phyloP scores from a whole-genome alignment of 2,888 invertebrate species.

The Griposia aprilina region DNA sequence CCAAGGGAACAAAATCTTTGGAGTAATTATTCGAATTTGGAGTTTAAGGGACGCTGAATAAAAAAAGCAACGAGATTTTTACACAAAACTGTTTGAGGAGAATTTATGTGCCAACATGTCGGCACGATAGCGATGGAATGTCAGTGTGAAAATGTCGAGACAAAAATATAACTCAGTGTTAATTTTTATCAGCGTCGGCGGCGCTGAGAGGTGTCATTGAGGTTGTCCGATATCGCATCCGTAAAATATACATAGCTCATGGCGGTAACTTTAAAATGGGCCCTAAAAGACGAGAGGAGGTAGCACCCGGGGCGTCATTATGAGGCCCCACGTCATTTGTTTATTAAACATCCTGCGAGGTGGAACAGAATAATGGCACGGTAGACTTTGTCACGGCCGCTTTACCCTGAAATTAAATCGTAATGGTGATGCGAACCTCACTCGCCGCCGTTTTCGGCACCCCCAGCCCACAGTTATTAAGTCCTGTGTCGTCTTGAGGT shows the following conservation, averaged over 20 bases:
- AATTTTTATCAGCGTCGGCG: conserved; percentile 62
- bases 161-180: conserved; percentile 56
- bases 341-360: conserved; percentile 89
- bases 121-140: conserved; percentile 41
- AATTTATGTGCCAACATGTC: conserved; percentile 48
- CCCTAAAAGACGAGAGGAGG: conserved; percentile 78
- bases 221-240: conserved; percentile 74
- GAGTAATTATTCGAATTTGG: conserved; percentile 75
- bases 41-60: conserved; percentile 69
- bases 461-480: conserved; percentile 83
- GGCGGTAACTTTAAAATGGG: conserved; percentile 82
- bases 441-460: conserved; percentile 81
- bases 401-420: conserved; percentile 89
- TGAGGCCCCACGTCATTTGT: conserved; percentile 88
- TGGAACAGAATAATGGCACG: conserved; percentile 88
- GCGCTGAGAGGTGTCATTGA: conserved; percentile 56
- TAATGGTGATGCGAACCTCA: conserved; percentile 88
- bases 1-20: conserved; percentile 76
- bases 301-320: conserved; percentile 83
- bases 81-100: conserved; percentile 43
- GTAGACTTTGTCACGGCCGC: conserved; percentile 88
- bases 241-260: conserved; percentile 72
- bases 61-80: conserved; percentile 62
- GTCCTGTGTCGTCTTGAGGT: conserved; percentile 86
- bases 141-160: conserved; percentile 52